These are phyloP conservation scores for Falco punctatus DNA, from an alignment of 2,113 vertebrate genomes.

Conservation along the genomic window DNA sequence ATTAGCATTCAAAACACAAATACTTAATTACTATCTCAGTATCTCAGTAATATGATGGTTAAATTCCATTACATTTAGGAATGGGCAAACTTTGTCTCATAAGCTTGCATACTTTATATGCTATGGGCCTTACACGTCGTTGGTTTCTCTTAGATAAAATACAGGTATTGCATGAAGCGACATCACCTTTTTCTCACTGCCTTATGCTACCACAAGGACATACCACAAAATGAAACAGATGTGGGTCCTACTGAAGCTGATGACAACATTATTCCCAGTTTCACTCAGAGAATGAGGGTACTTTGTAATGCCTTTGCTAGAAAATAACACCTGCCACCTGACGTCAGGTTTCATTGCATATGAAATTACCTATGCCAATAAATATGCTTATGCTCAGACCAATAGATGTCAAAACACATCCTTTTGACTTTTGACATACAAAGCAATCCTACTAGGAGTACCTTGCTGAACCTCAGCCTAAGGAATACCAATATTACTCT, in stretches of 20 bases:
- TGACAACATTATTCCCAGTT: background rate
- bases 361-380: background rate
- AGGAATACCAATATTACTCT: background rate
- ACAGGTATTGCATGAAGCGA: background rate
- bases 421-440: background rate
- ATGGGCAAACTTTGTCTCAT: background rate
- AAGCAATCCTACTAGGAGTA: background rate
- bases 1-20: background rate
- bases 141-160: background rate
- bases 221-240: background rate
- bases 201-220: background rate
- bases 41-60: background rate
- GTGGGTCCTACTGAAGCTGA: background rate
- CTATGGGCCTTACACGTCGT: background rate
- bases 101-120: background rate
- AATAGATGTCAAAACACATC: background rate
- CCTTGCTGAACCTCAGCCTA: background rate
- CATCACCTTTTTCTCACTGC: background rate
- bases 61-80: background rate
- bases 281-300: background rate
- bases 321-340: background rate
- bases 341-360: background rate
- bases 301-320: background rate
- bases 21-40: background rate
- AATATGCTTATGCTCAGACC: background rate